Evolutionary conservation across 2,888 invertebrate genomes (phyloP).

Genomic region (Saturnia japonica): DNA sequence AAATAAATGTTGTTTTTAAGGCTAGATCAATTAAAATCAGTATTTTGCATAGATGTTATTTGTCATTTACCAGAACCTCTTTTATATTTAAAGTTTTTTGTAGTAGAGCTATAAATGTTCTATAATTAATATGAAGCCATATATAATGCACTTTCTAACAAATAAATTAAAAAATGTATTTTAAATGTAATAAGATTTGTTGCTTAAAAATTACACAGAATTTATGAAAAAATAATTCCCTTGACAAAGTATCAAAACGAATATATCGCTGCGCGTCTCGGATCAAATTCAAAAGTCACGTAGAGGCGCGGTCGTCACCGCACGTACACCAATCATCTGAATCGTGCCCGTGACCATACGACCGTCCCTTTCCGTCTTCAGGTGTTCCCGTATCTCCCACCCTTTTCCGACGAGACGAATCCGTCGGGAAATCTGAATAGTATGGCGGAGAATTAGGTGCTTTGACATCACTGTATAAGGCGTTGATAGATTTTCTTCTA

Average conservation of each 20-base stretch:
- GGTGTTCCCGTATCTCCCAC: slow-evolving; percentile 29
- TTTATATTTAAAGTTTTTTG: no score
- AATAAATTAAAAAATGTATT: no score
- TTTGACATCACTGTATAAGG: slow-evolving; percentile 74
- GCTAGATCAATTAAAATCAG: no score
- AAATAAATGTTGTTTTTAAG: no score
- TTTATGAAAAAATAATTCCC: slow-evolving; percentile 20
- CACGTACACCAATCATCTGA: slow-evolving; percentile 80
- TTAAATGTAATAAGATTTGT: no score
- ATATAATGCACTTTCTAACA: no score
- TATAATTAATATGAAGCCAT: no score
- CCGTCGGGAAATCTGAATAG: slow-evolving; percentile 79
- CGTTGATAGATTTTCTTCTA: slow-evolving; percentile 74
- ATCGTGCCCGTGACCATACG: slow-evolving; percentile 72
- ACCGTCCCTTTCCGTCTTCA: slow-evolving; percentile 46
- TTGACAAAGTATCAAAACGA: slow-evolving; percentile 57
- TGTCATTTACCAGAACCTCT: no score
- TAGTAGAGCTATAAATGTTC: no score
- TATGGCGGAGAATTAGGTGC: slow-evolving; percentile 72
- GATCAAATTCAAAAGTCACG: slow-evolving; percentile 68
- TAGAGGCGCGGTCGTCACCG: slow-evolving; percentile 70
- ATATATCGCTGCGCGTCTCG: slow-evolving; percentile 35
- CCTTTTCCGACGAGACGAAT: slow-evolving; percentile 49
- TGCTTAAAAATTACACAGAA: no score
- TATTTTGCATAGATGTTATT: no score